Percentiles rank a stretch among this genome's conserved stretches.
These are phyloP conservation scores for Chloropsis hardwickii DNA, from an alignment of 2,113 vertebrate species.

Conservation along the genomic window DNA sequence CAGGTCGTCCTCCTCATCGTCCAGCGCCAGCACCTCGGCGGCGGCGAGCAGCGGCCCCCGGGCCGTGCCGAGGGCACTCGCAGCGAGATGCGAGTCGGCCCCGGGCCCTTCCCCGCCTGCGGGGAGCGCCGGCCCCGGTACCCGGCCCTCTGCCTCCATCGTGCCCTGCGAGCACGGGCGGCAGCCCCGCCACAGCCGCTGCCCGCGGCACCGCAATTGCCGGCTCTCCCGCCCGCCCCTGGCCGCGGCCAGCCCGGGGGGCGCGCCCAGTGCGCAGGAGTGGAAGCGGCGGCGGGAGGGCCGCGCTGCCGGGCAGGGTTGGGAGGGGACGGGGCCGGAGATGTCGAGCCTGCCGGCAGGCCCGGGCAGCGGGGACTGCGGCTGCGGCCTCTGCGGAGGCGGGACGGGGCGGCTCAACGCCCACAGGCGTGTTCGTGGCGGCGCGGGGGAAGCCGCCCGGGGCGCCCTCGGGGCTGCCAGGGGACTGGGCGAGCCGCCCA, in stretches of 20 bases:
- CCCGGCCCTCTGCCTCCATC: slow-evolving; percentile 59
- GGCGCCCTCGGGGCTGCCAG: background rate
- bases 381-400: background rate
- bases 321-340: background rate
- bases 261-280: background rate
- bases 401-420: background rate
- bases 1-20: slow-evolving; percentile 78
- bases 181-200: background rate
- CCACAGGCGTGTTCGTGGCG: background rate
- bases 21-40: slow-evolving; percentile 62
- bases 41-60: background rate
- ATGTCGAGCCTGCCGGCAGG: background rate
- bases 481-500: rapidly evolving
- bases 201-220: background rate
- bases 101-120: background rate
- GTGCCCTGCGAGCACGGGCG: background rate
- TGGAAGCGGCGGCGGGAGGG: background rate
- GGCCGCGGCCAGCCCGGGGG: background rate
- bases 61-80: background rate
- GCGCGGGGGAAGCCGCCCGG: background rate
- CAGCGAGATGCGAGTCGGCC: background rate
- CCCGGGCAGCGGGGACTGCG: background rate
- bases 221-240: background rate
- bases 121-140: background rate
- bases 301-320: background rate